phyloP scores from a whole-genome alignment of 2,888 invertebrate genomes.

The Alloscopus bannaensis region DNA sequence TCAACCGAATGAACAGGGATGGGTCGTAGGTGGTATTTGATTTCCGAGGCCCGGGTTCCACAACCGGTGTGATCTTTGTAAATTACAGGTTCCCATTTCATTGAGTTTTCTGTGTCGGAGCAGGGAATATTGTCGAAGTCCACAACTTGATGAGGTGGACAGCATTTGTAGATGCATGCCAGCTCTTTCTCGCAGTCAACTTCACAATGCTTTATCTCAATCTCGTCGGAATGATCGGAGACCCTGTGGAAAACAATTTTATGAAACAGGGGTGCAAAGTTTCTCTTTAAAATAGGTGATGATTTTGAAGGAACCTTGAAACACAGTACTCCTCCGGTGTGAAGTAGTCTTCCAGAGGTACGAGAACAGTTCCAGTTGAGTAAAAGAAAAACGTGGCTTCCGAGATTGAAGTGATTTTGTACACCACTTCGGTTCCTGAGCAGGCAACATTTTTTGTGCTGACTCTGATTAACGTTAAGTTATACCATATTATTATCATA shows the following conservation, averaged over 20 bases:
- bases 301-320: constrained; percentile 7
- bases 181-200: constrained; percentile 43
- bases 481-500: no score
- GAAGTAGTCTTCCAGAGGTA: constrained; percentile 18
- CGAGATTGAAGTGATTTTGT: background rate
- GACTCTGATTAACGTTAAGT: no score
- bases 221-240: background rate
- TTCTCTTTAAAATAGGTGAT: background rate
- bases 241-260: constrained; percentile 5
- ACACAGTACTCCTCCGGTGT: constrained; percentile 36
- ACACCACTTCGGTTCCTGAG: background rate
- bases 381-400: background rate
- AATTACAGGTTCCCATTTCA: constrained; percentile 33
- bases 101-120: background rate
- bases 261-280: background rate
- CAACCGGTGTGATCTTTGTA: constrained; percentile 31
- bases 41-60: constrained; percentile 7
- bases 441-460: constrained; percentile 3
- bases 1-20: background rate
- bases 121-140: constrained; percentile 3
- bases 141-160: constrained; percentile 23
- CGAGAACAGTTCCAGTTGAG: constrained; percentile 19
- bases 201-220: constrained; percentile 34
- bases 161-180: constrained; percentile 39
- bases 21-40: constrained; percentile 9